Conservation (phyloP, 2,888 invertebrate species). For the Xylota segnis region DNA sequence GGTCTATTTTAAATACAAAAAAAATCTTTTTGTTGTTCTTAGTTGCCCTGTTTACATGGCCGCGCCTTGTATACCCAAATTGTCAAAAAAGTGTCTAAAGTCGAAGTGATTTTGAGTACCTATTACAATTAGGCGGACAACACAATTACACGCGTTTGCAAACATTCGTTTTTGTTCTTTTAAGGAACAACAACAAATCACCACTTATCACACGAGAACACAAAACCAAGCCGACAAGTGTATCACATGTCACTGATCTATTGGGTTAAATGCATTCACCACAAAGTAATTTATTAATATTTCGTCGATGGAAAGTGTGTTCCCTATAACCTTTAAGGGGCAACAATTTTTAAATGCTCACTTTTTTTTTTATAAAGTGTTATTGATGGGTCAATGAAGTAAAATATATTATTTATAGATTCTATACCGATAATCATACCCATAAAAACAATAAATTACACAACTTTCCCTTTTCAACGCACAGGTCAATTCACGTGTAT, state of each 20-base stretch:
- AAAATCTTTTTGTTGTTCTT: too few species aligned
- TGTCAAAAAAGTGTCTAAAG: too few species aligned
- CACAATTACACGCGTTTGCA: too few species aligned
- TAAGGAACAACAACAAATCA: neutral
- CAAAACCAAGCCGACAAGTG: constrained; percentile 11
- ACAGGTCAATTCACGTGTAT: constrained; percentile 37
- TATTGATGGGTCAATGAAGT: constrained; percentile 43
- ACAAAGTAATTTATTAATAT: constrained; percentile 17
- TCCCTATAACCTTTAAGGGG: neutral
- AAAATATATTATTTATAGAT: constrained; percentile 47
- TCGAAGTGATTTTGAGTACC: too few species aligned
- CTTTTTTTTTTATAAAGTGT: constrained; percentile 36
- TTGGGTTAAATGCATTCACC: constrained; percentile 19
- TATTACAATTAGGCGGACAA: too few species aligned
- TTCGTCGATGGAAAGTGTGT: neutral
- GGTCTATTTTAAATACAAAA: too few species aligned
- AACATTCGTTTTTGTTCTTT: neutral
- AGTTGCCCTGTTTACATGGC: too few species aligned
- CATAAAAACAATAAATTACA: constrained; percentile 65
- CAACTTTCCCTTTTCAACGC: constrained; percentile 40
- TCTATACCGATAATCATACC: constrained; percentile 34
- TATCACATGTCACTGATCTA: constrained; percentile 6
- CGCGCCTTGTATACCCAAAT: too few species aligned
- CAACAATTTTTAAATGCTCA: constrained; percentile 27
- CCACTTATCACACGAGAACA: neutral